Evolutionary conservation across 2,888 invertebrate genomes (phyloP).

Genomic region (Zele albiditarsus): DNA sequence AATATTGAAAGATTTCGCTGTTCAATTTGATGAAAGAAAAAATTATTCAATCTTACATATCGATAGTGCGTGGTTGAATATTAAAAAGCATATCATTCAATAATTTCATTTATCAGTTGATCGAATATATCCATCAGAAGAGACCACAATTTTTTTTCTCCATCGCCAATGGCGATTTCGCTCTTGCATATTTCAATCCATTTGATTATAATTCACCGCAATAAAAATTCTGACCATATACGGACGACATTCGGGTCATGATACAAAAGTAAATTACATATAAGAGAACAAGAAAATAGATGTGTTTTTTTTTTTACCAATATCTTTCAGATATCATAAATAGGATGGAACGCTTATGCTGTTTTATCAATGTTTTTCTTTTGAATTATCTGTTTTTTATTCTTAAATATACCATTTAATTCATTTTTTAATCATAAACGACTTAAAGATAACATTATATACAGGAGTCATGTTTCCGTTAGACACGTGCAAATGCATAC

Average conservation of each 20-base stretch:
- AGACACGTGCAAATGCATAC: neutral
- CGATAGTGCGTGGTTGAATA: too few species aligned
- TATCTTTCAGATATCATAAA: neutral
- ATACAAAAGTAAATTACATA: too few species aligned
- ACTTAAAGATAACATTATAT: neutral
- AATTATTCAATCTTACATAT: neutral
- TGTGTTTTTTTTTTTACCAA: too few species aligned
- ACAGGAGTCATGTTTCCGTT: neutral
- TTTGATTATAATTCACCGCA: neutral
- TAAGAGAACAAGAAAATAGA: too few species aligned
- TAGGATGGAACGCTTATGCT: neutral
- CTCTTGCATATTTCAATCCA: neutral
- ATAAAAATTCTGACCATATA: neutral
- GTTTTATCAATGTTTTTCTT: slow-evolving; percentile 9
- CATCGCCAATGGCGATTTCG: neutral
- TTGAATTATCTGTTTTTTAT: neutral
- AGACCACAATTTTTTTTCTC: neutral
- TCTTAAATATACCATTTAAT: neutral
- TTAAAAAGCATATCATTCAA: neutral
- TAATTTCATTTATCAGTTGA: neutral
- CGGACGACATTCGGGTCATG: too few species aligned
- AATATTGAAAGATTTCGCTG: neutral
- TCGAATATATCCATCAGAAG: neutral
- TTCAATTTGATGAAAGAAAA: neutral
- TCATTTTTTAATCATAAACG: neutral